These are phyloP conservation scores for Eristalis arbustorum DNA, from an alignment of 2,888 invertebrate genomes.

Conservation along the genomic window DNA sequence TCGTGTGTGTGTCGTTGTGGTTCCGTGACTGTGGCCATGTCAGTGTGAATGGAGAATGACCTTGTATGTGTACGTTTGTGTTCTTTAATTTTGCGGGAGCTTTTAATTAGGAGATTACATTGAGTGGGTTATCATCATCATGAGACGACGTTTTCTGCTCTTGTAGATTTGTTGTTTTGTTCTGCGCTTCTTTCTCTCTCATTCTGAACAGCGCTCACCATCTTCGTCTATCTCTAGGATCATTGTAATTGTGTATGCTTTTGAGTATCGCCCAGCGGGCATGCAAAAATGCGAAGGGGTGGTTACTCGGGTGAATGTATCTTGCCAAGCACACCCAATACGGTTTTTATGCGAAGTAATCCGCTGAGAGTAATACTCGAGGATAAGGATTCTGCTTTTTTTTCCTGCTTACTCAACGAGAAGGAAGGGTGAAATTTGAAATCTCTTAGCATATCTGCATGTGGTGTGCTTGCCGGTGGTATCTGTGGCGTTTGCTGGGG, in stretches of 20 bases:
- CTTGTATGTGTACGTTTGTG: constrained; percentile 43
- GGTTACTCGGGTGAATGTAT: constrained; percentile 23
- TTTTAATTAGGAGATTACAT: constrained; percentile 71
- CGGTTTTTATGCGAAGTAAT: constrained; percentile 21
- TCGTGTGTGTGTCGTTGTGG: no score
- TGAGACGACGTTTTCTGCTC: constrained; percentile 14
- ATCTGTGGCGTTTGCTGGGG: background rate
- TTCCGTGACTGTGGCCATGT: constrained; percentile 13
- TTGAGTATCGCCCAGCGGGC: background rate
- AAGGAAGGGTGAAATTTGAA: background rate
- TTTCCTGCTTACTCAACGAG: background rate
- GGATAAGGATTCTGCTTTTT: constrained; percentile 9
- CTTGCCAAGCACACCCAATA: constrained; percentile 11
- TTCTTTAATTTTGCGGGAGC: constrained; percentile 68
- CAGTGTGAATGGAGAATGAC: constrained; percentile 45
- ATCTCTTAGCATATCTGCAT: background rate
- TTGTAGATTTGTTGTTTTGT: background rate
- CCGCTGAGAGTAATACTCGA: constrained; percentile 7
- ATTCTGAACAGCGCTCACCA: background rate
- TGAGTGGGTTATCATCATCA: constrained; percentile 55
- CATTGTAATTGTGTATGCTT: constrained; percentile 33
- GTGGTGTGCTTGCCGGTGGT: no score
- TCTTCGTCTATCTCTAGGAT: constrained; percentile 8
- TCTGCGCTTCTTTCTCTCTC: background rate
- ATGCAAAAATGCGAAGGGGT: background rate